phyloP scores from a whole-genome alignment of 2,888 invertebrate species.

The Campopleginae sp. region DNA sequence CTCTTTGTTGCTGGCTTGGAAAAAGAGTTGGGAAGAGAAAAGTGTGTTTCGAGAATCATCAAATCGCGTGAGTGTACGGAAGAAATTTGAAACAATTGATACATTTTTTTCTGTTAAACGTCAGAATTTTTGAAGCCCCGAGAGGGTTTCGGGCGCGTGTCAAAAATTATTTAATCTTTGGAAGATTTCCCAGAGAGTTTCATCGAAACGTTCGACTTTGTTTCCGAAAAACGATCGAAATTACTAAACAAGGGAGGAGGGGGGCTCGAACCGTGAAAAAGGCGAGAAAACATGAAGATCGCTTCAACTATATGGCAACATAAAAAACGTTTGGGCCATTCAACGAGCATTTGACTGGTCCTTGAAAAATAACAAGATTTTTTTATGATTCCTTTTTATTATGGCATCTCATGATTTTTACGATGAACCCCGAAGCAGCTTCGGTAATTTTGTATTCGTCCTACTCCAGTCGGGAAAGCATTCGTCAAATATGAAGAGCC shows the following conservation, averaged over 20 bases:
- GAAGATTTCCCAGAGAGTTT: not conserved
- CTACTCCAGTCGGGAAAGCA: not conserved
- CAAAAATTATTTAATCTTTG: conserved; percentile 53
- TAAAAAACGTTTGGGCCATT: conserved; percentile 23
- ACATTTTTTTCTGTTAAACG: too few species aligned
- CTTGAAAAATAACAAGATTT: conserved; percentile 35
- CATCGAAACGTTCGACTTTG: not conserved
- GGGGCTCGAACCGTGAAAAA: not conserved
- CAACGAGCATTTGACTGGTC: conserved; percentile 17
- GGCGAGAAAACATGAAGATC: not conserved
- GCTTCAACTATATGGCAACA: conserved; percentile 6
- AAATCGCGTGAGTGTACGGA: conserved; percentile 23
- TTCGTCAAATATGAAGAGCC: not conserved
- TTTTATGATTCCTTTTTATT: not conserved
- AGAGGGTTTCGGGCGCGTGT: conserved; percentile 21
- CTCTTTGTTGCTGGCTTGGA: not conserved
- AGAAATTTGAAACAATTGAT: too few species aligned
- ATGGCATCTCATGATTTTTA: not conserved
- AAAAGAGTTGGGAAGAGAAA: conserved; percentile 32
- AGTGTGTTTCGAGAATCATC: conserved; percentile 43
- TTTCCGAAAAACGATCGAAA: conserved; percentile 5
- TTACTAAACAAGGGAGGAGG: not conserved
- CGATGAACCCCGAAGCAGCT: not conserved
- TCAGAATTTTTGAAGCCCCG: conserved; percentile 30
- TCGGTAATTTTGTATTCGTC: not conserved